These are phyloP conservation scores for Ptychadena robeensis DNA, from an alignment of 2,797 vertebrate genomes.

Conservation along the genomic window DNA sequence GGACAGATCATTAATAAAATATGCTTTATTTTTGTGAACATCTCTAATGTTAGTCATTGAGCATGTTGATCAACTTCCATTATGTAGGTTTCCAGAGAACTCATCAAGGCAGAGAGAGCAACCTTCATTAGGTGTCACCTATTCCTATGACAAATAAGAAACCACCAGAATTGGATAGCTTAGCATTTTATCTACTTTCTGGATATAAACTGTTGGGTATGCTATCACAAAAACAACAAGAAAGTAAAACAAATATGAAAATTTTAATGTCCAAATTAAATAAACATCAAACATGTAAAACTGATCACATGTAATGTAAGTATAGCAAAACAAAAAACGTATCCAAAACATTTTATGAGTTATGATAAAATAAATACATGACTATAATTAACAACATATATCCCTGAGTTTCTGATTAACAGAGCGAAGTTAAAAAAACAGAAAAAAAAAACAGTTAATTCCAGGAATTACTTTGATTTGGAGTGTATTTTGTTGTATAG, in stretches of 20 bases:
- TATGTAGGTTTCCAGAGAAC: no score
- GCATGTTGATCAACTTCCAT: no score
- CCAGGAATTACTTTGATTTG: not conserved
- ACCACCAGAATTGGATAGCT: no score
- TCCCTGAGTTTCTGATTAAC: constrained; percentile 38
- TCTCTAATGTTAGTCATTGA: no score
- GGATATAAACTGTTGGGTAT: no score
- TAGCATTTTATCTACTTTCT: no score
- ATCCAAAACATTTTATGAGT: not conserved
- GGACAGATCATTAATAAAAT: no score
- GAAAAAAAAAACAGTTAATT: not conserved
- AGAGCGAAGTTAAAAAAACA: not conserved
- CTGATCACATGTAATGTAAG: constrained; percentile 15
- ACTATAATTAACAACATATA: constrained; percentile 14
- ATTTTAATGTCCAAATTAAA: constrained; percentile 47
- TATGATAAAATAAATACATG: constrained; percentile 29
- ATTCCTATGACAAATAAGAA: no score
- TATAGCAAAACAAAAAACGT: not conserved
- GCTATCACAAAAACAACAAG: no score
- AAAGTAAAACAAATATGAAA: constrained; percentile 1
- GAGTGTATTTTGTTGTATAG: not conserved
- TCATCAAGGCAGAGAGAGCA: no score
- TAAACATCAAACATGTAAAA: constrained; percentile 17
- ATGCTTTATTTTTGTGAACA: no score
- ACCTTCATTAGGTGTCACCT: no score